Conservation (phyloP, 2,888 invertebrate species). For the Pocota personata region DNA sequence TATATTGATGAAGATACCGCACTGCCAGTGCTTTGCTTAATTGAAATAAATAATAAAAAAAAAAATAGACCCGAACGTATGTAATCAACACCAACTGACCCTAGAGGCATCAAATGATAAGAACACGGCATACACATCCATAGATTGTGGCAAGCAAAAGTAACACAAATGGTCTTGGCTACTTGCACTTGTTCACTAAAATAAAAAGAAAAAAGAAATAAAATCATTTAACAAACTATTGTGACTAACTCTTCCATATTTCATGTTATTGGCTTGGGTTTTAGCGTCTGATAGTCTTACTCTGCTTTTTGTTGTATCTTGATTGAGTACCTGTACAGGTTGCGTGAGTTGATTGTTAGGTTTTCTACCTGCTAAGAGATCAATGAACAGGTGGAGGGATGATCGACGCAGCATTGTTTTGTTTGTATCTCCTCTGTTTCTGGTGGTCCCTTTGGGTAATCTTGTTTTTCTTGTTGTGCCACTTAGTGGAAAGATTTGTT, state of each 20-base stretch:
- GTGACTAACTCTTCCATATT: constrained; percentile 15
- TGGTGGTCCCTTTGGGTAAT: not conserved
- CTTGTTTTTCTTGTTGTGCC: constrained; percentile 14
- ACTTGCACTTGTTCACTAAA: not conserved
- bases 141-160: not conserved
- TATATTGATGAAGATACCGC: not conserved
- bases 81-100: constrained; percentile 23
- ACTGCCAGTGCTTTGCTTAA: not conserved
- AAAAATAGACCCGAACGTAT: not conserved
- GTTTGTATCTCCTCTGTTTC: not conserved
- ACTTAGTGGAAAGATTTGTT: not conserved
- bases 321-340: constrained; percentile 17
- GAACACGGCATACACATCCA: not conserved
- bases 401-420: not conserved
- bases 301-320: not conserved
- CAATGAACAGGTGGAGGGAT: not conserved
- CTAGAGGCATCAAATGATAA: not conserved
- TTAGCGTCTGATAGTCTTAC: not conserved
- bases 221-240: constrained; percentile 1
- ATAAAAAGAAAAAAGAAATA: not conserved
- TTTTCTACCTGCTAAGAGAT: not conserved
- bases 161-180: not conserved
- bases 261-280: constrained; percentile 24
- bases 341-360: not conserved
- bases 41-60: not conserved